Percentiles rank a stretch among this genome's conserved stretches.
phyloP scores from a whole-genome alignment of 2,113 vertebrate genomes.

The Scomber japonicus region DNA sequence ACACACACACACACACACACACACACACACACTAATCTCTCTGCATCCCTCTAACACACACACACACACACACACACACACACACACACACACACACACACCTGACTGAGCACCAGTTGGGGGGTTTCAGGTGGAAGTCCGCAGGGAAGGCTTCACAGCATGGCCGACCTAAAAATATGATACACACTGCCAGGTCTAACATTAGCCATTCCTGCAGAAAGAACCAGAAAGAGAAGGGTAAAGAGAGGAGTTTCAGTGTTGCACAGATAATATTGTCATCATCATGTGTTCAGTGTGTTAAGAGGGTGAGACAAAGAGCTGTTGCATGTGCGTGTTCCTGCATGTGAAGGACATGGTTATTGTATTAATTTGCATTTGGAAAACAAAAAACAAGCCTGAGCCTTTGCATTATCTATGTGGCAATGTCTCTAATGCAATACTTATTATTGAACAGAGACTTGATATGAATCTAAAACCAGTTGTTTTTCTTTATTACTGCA shows the following conservation, averaged over 20 bases:
- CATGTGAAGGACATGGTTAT: background rate
- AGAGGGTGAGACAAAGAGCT: background rate
- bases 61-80: constrained; percentile 27
- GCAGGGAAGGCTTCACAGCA: constrained; percentile 41
- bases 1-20: constrained; percentile 2
- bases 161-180: constrained; percentile 47
- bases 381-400: background rate
- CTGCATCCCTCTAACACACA: background rate
- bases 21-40: constrained; percentile 1
- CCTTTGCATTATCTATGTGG: background rate
- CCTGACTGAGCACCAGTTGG: constrained; percentile 36
- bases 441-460: background rate
- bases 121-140: constrained; percentile 61
- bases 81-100: constrained; percentile 34
- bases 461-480: background rate
- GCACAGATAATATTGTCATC: background rate
- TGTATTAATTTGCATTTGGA: background rate
- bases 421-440: background rate
- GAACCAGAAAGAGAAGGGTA: background rate
- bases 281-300: background rate
- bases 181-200: background rate
- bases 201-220: constrained; percentile 3
- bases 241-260: background rate
- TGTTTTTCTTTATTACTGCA: too few species aligned
- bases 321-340: background rate